phyloP scores from a whole-genome alignment of 2,113 vertebrate genomes.

The Antennarius striatus region DNA sequence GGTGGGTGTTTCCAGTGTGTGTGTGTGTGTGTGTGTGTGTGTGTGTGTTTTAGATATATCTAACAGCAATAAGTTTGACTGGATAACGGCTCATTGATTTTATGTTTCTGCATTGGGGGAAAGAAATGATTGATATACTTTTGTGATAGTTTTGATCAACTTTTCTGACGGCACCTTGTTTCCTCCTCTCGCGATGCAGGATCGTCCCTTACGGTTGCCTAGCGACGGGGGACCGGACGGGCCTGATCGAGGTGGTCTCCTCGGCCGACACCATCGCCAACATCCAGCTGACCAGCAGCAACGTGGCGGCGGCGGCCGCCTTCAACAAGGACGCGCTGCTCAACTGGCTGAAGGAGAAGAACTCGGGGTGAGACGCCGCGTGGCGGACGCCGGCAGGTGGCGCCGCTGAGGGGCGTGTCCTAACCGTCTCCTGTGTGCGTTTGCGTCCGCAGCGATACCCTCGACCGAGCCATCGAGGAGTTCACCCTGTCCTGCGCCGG shows the following conservation, averaged over 20 bases:
- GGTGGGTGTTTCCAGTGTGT: constrained; percentile 75
- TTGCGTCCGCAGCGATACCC: constrained; percentile 83
- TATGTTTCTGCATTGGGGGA: too few species aligned
- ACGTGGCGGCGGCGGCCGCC: constrained; percentile 94
- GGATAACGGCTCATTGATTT: too few species aligned
- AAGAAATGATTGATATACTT: too few species aligned
- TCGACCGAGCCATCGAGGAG: constrained; percentile 96
- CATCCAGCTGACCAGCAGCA: constrained; percentile 98
- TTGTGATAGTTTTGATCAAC: too few species aligned
- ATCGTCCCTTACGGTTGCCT: constrained; percentile 95
- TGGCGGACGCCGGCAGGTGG: neutral
- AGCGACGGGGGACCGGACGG: constrained; percentile 94
- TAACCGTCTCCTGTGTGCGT: neutral
- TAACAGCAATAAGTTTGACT: too few species aligned
- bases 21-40: neutral
- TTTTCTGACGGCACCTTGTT: neutral
- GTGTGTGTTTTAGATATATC: constrained; percentile 16
- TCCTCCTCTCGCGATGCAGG: constrained; percentile 63
- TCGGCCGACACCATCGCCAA: constrained; percentile 96
- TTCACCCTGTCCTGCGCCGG: constrained; percentile 98
- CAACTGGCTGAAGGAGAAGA: constrained; percentile 98
- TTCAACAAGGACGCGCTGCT: constrained; percentile 98
- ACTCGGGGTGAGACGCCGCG: constrained; percentile 85
- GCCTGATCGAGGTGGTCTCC: constrained; percentile 96
- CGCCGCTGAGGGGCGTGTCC: neutral